These are phyloP conservation scores for Phoebastria nigripes DNA, from an alignment of 2,797 vertebrate genomes.

Conservation along the genomic window DNA sequence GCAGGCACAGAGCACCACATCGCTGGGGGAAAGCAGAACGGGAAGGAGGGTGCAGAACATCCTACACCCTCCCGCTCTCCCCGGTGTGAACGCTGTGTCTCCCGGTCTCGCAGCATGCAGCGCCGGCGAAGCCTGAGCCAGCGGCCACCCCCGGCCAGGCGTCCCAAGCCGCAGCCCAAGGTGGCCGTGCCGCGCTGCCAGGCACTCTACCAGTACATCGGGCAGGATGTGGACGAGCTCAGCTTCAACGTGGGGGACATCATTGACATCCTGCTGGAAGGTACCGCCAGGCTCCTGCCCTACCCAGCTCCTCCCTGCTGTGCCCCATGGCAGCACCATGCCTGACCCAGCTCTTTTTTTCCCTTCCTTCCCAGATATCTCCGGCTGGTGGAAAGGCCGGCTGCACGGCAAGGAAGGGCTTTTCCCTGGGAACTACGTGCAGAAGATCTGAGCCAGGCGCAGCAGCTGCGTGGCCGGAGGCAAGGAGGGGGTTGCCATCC, in stretches of 20 bases:
- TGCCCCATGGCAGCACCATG: rapidly evolving
- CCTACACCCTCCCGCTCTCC: no score
- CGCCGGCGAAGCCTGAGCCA: conserved; percentile 84
- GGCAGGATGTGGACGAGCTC: conserved; percentile 94
- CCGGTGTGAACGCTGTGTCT: rapidly evolving
- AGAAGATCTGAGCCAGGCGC: conserved; percentile 84
- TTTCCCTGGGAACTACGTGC: conserved; percentile 95
- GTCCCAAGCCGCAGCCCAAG: conserved; percentile 80
- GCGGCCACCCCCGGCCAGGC: conserved; percentile 82
- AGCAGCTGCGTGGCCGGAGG: rapidly evolving
- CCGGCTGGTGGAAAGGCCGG: conserved; percentile 95
- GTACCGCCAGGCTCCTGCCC: conserved; percentile 47
- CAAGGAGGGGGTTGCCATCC: background rate
- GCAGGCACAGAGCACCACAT: background rate
- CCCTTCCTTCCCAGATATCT: conserved; percentile 77
- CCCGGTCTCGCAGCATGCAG: conserved; percentile 74
- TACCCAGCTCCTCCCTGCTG: background rate
- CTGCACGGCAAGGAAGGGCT: conserved; percentile 88
- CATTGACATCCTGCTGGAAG: conserved; percentile 88
- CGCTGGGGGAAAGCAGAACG: background rate
- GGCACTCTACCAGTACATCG: conserved; percentile 88
- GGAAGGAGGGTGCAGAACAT: background rate
- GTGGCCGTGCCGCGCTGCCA: conserved; percentile 79
- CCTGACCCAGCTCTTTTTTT: background rate
- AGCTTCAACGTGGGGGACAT: conserved; percentile 88